Evolutionary conservation across 2,113 vertebrate genomes (phyloP).

Genomic region (Pycnonotus jocosus): DNA sequence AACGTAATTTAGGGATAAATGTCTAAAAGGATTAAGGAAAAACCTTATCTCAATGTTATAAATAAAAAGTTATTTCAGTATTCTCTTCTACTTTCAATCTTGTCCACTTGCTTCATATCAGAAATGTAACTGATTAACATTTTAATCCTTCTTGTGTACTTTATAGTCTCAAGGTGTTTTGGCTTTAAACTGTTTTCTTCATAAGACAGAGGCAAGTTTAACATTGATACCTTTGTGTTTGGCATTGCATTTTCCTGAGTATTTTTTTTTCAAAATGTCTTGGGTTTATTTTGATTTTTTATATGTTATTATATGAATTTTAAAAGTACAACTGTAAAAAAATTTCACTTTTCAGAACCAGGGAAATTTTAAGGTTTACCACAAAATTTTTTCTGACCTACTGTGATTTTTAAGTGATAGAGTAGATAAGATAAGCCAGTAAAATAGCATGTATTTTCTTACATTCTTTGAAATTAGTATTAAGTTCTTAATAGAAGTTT

Average conservation of each 20-base stretch:
- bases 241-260: background rate
- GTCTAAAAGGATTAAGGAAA: slow-evolving; percentile 21
- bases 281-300: background rate
- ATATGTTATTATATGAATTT: background rate
- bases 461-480: background rate
- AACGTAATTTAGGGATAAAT: slow-evolving; percentile 15
- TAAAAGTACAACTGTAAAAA: background rate
- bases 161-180: background rate
- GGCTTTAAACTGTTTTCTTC: background rate
- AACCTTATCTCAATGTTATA: slow-evolving; percentile 1
- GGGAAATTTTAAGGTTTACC: background rate
- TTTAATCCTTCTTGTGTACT: background rate
- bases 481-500: background rate
- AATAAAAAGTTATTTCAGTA: slow-evolving; percentile 1
- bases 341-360: background rate
- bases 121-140: background rate
- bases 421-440: background rate
- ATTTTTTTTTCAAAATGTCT: background rate
- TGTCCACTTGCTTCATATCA: background rate
- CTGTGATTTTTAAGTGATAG: background rate
- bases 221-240: background rate
- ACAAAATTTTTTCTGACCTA: background rate
- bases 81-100: background rate
- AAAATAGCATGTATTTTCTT: background rate
- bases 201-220: background rate